Base-by-base conservation (phyloP, 1,140 invertebrate species). In the Penaeus indicus region DNA sequence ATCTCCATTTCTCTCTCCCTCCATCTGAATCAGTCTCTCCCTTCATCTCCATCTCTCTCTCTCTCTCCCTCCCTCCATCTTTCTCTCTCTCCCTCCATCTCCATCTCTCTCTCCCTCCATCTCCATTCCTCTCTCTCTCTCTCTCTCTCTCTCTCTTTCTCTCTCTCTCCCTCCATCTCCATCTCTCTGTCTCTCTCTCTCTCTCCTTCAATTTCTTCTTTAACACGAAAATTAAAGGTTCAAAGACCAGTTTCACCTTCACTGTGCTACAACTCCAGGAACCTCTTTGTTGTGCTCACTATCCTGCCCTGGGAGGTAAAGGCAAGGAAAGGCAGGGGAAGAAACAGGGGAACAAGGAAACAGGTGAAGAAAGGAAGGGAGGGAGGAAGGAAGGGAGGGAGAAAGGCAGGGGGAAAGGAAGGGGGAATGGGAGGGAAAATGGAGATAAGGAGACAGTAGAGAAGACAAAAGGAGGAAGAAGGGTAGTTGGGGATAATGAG, bases 41-140 rank as follows among this genome's bases (percentile, higher is more conserved):
- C 69, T 72, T 38, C 25, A 19, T n/a, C 69, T 72, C 69, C 38
- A 25, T 75, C 69, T 75, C 69, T 27, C 69, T 75, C 69, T 27
- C 69, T 75, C 69, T 19, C 69, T 75, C 69, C 32, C 69, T 75
- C n/a, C 32, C n/a, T 75, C 69, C 32, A 4, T 75, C n/a, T 32
- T 10, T n/a, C 25, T 38, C 69, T 25, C 69, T 27, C 69, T 75
- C 69, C 32, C 69, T 75, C 69, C 32, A 5, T 75, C n/a, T 75
- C 69, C 32, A 25, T 27, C 69, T 75, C n/a, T 27, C 69, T 75
- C 69, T 75, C 69, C 19, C n/a, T 27, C 69, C 38, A 25, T 27
- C 69, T 8, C 18, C 5, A 25, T 10, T 19, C 19, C 22, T 32
- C 18, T 38, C 25, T 75, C 16, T 11, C 11, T 75, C 16, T 27